A percentile compares a stretch with the other conserved stretches of the same genome.
These are phyloP conservation scores for Myiagra hebetior DNA, from an alignment of 2,113 vertebrate species.

Conservation along the genomic window DNA sequence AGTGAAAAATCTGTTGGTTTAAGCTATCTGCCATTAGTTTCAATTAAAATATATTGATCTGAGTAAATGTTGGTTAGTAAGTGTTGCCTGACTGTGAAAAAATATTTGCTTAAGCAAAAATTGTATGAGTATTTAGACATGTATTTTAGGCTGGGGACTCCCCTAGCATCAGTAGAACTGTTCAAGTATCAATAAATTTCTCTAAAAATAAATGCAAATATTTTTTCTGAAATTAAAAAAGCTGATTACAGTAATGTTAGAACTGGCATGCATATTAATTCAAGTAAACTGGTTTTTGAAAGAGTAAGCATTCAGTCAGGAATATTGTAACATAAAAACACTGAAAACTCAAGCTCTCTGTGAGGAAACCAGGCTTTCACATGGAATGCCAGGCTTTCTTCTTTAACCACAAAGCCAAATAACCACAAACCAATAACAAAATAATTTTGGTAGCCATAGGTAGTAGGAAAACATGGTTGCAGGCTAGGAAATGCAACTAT, in stretches of 20 bases:
- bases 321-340: neutral
- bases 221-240: neutral
- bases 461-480: neutral
- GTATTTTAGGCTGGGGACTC: neutral
- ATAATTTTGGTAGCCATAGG: neutral
- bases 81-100: constrained; percentile 58
- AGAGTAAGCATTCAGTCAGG: neutral
- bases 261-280: neutral
- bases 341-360: neutral
- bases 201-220: constrained; percentile 12
- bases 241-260: neutral
- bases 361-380: neutral
- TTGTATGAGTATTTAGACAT: neutral
- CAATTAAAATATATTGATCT: constrained; percentile 79
- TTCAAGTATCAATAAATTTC: constrained; percentile 23
- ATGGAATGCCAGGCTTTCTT: neutral
- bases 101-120: constrained; percentile 64
- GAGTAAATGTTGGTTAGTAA: constrained; percentile 70
- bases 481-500: neutral
- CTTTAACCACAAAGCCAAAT: neutral
- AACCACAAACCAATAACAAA: neutral
- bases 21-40: constrained; percentile 75
- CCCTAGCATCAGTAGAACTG: neutral
- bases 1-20: constrained; percentile 75
- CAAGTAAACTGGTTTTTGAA: neutral